Conservation (phyloP, 2,113 vertebrate genomes). For the Caloenas nicobarica region DNA sequence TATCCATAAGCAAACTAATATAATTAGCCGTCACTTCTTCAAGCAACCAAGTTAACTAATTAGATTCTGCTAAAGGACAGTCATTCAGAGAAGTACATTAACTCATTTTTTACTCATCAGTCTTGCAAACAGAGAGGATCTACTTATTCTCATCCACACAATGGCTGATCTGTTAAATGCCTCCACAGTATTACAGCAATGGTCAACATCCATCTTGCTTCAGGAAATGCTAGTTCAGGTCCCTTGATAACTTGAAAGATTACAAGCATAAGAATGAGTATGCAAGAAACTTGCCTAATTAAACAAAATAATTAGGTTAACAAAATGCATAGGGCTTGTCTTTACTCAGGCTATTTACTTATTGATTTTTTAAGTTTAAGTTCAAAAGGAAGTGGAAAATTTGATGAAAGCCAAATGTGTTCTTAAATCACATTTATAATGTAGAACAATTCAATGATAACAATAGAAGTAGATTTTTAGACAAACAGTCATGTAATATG, state of each 20-base stretch:
- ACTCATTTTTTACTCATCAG: not conserved
- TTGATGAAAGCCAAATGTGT: not conserved
- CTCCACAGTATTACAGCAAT: not conserved
- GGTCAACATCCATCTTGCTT: not conserved
- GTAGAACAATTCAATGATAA: not conserved
- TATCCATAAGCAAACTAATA: not conserved
- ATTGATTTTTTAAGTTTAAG: not conserved
- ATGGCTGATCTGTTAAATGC: not conserved
- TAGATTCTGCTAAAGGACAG: not conserved
- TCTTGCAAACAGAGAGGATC: not conserved
- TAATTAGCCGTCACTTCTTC: not conserved
- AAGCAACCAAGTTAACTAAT: conserved; percentile 1
- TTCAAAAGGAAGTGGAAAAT: conserved; percentile 1
- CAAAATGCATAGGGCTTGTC: not conserved
- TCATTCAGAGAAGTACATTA: not conserved
- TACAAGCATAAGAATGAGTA: not conserved
- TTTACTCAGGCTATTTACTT: not conserved
- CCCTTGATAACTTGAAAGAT: conserved; percentile 10
- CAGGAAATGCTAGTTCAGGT: not conserved
- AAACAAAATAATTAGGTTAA: conserved; percentile 18
- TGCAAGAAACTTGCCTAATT: conserved; percentile 41
- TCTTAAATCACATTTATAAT: not conserved
- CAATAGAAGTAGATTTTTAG: conserved; percentile 11
- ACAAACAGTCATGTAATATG: not conserved
- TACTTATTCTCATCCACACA: not conserved